Evolutionary conservation across 2,113 vertebrate species (phyloP).

Genomic region (Myxocyprinus asiaticus): DNA sequence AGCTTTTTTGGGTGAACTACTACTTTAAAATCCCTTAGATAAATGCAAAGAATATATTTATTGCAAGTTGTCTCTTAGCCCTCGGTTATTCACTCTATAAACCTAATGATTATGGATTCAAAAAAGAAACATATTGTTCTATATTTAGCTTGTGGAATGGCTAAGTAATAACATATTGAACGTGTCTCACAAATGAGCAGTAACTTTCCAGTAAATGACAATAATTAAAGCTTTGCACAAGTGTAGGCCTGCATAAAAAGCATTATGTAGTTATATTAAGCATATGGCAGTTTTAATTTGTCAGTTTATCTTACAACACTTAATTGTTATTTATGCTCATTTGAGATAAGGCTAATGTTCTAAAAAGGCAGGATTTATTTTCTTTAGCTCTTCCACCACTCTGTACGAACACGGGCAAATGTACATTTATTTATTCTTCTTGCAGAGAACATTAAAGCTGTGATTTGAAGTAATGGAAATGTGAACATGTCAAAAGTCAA

Average conservation of each 20-base stretch:
- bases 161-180: constrained; percentile 9
- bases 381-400: constrained; percentile 15
- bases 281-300: constrained; percentile 61
- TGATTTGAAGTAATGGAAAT: not conserved
- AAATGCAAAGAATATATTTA: too few species aligned
- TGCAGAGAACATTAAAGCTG: constrained; percentile 8
- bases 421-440: constrained; percentile 45
- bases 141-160: not conserved
- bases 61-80: too few species aligned
- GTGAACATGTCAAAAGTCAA: not conserved
- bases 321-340: constrained; percentile 58
- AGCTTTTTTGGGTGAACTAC: too few species aligned
- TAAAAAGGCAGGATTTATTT: constrained; percentile 64
- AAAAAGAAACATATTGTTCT: not conserved
- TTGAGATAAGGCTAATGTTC: constrained; percentile 58
- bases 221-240: constrained; percentile 36
- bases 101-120: too few species aligned
- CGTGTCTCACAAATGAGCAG: constrained; percentile 19
- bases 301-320: constrained; percentile 57
- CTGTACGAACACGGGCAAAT: constrained; percentile 49
- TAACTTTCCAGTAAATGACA: constrained; percentile 34
- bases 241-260: constrained; percentile 40
- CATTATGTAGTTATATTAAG: constrained; percentile 51
- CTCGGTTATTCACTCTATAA: too few species aligned
- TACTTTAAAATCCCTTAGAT: too few species aligned